Conservation (phyloP, 2,888 invertebrate species). For the Tenodera sinensis region DNA sequence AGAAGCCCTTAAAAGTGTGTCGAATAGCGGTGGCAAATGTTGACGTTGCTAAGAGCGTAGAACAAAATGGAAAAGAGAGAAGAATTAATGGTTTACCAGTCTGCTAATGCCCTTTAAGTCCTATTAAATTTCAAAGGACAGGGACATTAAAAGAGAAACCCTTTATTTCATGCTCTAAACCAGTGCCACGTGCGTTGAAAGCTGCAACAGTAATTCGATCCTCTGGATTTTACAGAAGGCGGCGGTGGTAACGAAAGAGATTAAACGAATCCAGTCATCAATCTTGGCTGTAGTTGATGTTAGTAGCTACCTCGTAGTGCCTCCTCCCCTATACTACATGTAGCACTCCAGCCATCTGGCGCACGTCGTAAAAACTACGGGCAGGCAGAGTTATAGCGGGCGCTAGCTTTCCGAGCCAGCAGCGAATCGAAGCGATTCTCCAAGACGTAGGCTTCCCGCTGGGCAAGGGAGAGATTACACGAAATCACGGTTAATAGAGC, state of each 20-base stretch:
- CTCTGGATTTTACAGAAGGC: neutral
- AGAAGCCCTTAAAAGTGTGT: neutral
- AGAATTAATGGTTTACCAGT: neutral
- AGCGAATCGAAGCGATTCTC: neutral
- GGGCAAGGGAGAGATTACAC: neutral
- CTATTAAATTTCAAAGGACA: neutral
- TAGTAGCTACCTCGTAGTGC: neutral
- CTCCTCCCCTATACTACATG: constrained; percentile 7
- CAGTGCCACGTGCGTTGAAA: neutral
- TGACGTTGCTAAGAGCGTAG: neutral
- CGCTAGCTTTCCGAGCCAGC: neutral
- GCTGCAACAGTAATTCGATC: neutral
- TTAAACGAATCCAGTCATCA: constrained; percentile 25
- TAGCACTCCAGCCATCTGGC: constrained; percentile 18
- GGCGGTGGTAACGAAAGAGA: constrained; percentile 11
- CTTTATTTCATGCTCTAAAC: neutral
- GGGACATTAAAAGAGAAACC: neutral
- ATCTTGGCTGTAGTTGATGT: constrained; percentile 16
- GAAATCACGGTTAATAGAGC: neutral
- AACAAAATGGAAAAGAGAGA: neutral
- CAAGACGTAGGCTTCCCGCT: neutral
- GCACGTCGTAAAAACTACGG: constrained; percentile 18
- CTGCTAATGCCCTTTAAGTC: neutral
- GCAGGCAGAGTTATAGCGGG: constrained; percentile 4
- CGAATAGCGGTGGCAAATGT: neutral